Evolutionary conservation across 2,888 invertebrate species (phyloP), one percentile per base, ranked within the genome.

Genomic region (Tyria jacobaeae): DNA sequence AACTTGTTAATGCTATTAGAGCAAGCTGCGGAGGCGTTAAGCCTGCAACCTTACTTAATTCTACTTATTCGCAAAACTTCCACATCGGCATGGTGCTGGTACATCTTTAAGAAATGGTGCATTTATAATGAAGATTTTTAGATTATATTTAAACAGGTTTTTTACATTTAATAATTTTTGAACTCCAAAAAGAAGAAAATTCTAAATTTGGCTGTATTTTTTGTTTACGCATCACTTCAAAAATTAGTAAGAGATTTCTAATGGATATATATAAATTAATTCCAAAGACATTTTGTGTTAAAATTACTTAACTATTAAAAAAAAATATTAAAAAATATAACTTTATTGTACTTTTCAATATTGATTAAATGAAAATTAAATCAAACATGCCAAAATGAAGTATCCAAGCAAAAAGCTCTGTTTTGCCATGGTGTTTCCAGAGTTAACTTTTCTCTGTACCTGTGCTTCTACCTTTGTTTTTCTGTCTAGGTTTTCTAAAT

Each of bases 1-100:
- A 92, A 92, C 91, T 92, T 92, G 86, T 86, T 92, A 92, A 92
- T 92, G 87, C 92, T 92, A 91, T 92, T 92, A 92, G 86, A 80
- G 83, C 81, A 86, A 86, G 86, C 88, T 79, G 82, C 73, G 82
- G 85, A 89, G 91, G 92, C 91, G 92, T 89, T 90, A 91, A 92
- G 91, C 88, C 71, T 84, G 85, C 87, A 89, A 88, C 89, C 88
- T 89, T 91, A 90, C 91, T 91, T 92, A 91, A 90, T 87, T 88
- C 90, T 91, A 91, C 92, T 92, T 92, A 91, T 89, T 87, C 81
- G 69, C 62, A 75, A 87, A 91, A 90, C 88, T 91, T 91, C 73
- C 66, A 55, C 78, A 66, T 57, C 57, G 69, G 61, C 63, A 50
- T 60, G 55, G 62, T 60, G 55, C 44, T 70, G 66, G 68, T 67